These are phyloP conservation scores for Rallus limicola DNA, from an alignment of 2,113 vertebrate species.

Conservation along the genomic window DNA sequence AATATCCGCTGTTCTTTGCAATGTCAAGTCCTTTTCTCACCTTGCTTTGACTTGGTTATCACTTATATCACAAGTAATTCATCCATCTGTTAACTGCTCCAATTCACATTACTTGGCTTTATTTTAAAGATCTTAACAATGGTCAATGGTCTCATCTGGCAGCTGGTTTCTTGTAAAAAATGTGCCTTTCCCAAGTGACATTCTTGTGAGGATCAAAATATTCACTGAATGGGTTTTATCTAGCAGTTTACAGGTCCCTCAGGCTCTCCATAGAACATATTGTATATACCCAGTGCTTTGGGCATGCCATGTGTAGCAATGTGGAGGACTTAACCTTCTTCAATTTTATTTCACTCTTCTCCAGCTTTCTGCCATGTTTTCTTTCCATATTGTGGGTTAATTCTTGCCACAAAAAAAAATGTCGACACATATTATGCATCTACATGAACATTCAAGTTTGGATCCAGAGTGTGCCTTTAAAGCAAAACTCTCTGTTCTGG, in stretches of 20 bases:
- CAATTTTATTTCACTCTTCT: conserved; percentile 23
- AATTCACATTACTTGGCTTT: conserved; percentile 73
- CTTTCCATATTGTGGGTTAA: background rate
- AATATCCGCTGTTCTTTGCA: conserved; percentile 72
- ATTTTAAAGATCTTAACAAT: conserved; percentile 74
- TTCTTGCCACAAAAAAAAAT: background rate
- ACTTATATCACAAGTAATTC: conserved; percentile 73
- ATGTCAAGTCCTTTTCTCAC: conserved; percentile 74
- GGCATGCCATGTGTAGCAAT: conserved; percentile 56
- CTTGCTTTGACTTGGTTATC: conserved; percentile 74
- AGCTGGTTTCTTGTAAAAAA: conserved; percentile 74
- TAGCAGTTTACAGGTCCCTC: conserved; percentile 61
- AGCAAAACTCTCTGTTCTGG: background rate
- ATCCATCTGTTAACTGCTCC: conserved; percentile 72
- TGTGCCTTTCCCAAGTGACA: conserved; percentile 68
- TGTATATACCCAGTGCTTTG: conserved; percentile 56
- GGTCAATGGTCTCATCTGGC: conserved; percentile 72
- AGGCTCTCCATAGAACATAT: conserved; percentile 63
- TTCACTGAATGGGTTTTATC: conserved; percentile 64
- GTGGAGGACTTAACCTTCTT: conserved; percentile 48
- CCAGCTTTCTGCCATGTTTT: conserved; percentile 28
- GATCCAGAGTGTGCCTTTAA: background rate
- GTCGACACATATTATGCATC: background rate
- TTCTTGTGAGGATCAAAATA: conserved; percentile 68
- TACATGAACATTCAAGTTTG: background rate